Evolutionary conservation across 37 sponge, comb jelly and placozoan species (phyloP), one percentile per base, ranked within the genome.

Genomic region (Ianthella basta): DNA sequence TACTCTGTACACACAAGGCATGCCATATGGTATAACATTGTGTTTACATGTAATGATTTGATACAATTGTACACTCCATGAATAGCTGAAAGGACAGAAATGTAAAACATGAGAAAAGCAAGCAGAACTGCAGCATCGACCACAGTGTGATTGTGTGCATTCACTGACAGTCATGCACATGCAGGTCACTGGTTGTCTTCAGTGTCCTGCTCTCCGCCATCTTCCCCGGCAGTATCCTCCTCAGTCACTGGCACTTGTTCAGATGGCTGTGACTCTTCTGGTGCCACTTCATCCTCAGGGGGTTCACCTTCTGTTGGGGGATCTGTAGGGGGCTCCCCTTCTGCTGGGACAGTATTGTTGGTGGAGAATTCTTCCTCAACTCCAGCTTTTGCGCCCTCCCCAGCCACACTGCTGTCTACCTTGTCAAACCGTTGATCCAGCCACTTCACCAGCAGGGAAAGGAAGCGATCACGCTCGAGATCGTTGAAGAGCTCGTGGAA

Each of bases 401-500:
- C 59, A 15, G 18, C 59, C 59, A 57, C 18, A 57, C 18, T 15
- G 59, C 73, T 72, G 73, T n/a, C n/a, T n/a, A n/a, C n/a, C n/a
- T n/a, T n/a, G n/a, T n/a, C n/a, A n/a, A n/a, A n/a, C n/a, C n/a
- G n/a, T n/a, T n/a, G n/a, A n/a, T 72, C 73, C 23, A 91, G 80
- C 91, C 91, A 91, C 44, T 87, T 85, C 37, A 23, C 77, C 12
- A 91, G 82, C 35, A 92, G 36, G 13, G 72, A 20, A 0, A 63
- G 18, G 23, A 84, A 89, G 60, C 83, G 85, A 56, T 88, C 86
- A 40, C 85, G 88, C 20, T 85, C 87, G 15, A 35, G 59, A 44
- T 92, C 92, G 80, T 92, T 84, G 35, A 88, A 86, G 0, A 81
- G 25, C 54, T 88, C 92, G 82, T 92, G 92, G 74, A 20, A 66